phyloP scores from a whole-genome alignment of 2,113 vertebrate genomes.

The Cervus canadensis region DNA sequence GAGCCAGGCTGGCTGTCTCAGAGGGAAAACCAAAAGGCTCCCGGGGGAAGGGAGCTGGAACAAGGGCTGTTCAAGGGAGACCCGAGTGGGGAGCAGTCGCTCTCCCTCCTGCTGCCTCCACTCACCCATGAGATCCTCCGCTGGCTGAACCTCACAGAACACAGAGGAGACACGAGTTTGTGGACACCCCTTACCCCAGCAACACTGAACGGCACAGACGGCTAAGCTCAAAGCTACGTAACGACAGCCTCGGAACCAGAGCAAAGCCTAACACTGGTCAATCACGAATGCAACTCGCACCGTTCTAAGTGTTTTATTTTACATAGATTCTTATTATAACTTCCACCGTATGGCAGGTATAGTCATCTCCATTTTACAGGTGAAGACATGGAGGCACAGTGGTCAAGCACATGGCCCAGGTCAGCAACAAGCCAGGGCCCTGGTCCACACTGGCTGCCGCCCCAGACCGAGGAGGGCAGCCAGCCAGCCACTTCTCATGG shows the following conservation, averaged over 20 bases:
- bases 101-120: background rate
- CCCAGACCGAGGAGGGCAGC: accelerated
- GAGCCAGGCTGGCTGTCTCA: background rate
- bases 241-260: background rate
- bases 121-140: accelerated
- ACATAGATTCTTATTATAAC: background rate
- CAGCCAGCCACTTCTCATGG: background rate
- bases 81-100: accelerated
- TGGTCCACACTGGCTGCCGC: background rate
- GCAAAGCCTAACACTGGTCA: too few species aligned
- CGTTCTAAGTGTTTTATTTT: background rate
- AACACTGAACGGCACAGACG: background rate
- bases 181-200: background rate
- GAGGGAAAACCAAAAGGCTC: background rate
- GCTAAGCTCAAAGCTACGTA: background rate
- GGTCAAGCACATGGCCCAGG: background rate
- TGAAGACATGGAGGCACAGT: background rate
- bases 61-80: background rate
- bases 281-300: background rate
- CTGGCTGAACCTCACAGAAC: background rate
- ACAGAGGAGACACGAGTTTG: background rate
- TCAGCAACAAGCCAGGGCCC: background rate
- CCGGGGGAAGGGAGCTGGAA: background rate
- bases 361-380: background rate
- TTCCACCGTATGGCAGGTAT: background rate